These are phyloP conservation scores for Drosophila parthenogenetica DNA, from an alignment of 2,888 invertebrate genomes.

Conservation along the genomic window DNA sequence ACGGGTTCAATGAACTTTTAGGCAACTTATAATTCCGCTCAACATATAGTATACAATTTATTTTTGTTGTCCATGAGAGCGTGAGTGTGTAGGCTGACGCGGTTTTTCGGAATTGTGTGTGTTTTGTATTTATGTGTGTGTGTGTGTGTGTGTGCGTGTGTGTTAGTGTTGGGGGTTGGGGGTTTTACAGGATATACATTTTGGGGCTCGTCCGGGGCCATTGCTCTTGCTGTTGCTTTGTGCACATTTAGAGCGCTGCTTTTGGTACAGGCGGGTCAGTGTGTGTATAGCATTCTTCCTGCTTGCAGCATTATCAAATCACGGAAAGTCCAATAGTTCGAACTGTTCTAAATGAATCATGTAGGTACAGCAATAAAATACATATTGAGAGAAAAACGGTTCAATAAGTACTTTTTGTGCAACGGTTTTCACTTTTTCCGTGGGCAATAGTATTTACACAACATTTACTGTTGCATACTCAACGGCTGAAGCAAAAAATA, in stretches of 20 bases:
- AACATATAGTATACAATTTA: constrained; percentile 11
- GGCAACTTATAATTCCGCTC: constrained; percentile 65
- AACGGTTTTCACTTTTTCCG: background rate
- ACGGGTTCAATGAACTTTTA: constrained; percentile 74
- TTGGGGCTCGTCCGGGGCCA: constrained; percentile 62
- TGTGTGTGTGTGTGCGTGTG: background rate
- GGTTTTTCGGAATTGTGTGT: constrained; percentile 24
- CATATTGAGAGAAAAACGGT: background rate
- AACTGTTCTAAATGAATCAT: constrained; percentile 61
- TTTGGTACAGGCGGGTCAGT: constrained; percentile 64
- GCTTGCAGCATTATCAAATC: constrained; percentile 50
- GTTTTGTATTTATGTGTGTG: background rate
- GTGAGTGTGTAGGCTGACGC: constrained; percentile 20
- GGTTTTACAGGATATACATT: constrained; percentile 30
- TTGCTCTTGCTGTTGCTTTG: constrained; percentile 62
- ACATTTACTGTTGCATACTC: constrained; percentile 1
- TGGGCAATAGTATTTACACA: background rate
- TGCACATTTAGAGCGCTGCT: constrained; percentile 52
- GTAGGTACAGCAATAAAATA: constrained; percentile 49
- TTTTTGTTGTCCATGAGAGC: constrained; percentile 11
- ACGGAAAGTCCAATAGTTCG: constrained; percentile 17
- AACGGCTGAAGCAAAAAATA: background rate
- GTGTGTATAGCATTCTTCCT: constrained; percentile 52
- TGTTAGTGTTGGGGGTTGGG: constrained; percentile 22
- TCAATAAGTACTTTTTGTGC: background rate